Evolutionary conservation across 2,797 vertebrate genomes (phyloP).

Genomic region (Sphaeramia orbicularis): DNA sequence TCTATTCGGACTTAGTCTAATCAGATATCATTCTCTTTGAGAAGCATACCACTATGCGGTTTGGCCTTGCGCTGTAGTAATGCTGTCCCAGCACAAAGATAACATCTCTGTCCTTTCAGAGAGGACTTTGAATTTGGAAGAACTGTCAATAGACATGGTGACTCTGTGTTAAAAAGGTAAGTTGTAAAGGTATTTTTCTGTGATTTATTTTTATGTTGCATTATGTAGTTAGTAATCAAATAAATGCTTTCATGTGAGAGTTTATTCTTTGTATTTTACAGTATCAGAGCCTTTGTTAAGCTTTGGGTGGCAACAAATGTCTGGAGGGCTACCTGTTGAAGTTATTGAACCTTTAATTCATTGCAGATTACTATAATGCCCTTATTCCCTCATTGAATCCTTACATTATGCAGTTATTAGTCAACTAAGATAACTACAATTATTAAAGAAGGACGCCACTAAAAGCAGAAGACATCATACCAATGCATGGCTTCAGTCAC

Average conservation of each 20-base stretch:
- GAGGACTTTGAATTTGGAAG: constrained; percentile 23
- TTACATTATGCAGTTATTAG: no score
- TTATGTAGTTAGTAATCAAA: constrained; percentile 17
- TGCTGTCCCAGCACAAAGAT: constrained; percentile 51
- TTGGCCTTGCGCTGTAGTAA: constrained; percentile 39
- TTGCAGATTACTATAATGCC: constrained; percentile 13
- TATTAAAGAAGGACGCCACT: no score
- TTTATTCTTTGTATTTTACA: neutral
- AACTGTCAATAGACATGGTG: constrained; percentile 23
- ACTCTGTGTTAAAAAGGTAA: constrained; percentile 21
- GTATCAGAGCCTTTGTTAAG: neutral
- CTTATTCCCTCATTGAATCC: constrained; percentile 3
- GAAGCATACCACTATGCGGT: constrained; percentile 57
- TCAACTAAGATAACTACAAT: no score
- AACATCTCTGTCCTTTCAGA: constrained; percentile 48
- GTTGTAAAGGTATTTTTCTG: constrained; percentile 11
- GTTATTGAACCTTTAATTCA: constrained; percentile 1
- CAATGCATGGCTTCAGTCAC: no score
- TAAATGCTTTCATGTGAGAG: neutral
- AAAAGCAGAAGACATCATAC: no score
- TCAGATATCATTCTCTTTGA: constrained; percentile 80
- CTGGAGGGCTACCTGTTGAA: neutral
- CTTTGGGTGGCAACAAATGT: neutral
- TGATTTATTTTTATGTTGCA: constrained; percentile 18
- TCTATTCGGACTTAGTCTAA: constrained; percentile 67